These are phyloP conservation scores for Eueides isabella DNA, from an alignment of 1,140 invertebrate species.

Conservation along the genomic window DNA sequence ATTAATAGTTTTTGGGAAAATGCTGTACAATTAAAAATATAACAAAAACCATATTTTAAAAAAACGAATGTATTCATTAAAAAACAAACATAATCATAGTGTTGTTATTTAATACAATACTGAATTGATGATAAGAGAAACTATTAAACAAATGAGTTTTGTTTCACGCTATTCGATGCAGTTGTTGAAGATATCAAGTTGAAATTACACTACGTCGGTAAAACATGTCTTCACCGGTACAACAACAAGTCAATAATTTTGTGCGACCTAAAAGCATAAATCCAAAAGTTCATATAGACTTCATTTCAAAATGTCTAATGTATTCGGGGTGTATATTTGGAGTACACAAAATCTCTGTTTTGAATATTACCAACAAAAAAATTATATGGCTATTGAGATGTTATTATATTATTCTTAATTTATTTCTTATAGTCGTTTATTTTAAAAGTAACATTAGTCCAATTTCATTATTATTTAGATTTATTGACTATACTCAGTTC, in stretches of 20 bases:
- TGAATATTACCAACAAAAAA: background rate
- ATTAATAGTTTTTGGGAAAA: no score
- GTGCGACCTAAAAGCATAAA: background rate
- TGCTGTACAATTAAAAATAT: no score
- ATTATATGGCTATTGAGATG: background rate
- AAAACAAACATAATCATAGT: no score
- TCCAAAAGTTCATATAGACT: background rate
- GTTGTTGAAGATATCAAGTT: background rate
- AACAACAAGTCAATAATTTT: background rate
- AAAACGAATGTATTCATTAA: no score
- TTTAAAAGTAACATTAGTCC: background rate
- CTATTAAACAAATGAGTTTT: constrained; percentile 6
- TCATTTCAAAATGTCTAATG: background rate
- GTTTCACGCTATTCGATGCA: background rate
- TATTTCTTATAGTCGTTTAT: background rate
- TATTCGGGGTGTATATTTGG: background rate
- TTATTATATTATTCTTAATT: background rate
- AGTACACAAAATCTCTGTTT: background rate
- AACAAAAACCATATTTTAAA: no score
- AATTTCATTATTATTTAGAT: background rate
- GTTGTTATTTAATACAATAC: background rate
- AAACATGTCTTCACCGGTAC: background rate
- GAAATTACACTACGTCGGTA: background rate
- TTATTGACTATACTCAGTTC: background rate
- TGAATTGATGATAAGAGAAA: background rate